phyloP scores from a whole-genome alignment of 2,888 invertebrate genomes.

The Pristionchus mayeri region DNA sequence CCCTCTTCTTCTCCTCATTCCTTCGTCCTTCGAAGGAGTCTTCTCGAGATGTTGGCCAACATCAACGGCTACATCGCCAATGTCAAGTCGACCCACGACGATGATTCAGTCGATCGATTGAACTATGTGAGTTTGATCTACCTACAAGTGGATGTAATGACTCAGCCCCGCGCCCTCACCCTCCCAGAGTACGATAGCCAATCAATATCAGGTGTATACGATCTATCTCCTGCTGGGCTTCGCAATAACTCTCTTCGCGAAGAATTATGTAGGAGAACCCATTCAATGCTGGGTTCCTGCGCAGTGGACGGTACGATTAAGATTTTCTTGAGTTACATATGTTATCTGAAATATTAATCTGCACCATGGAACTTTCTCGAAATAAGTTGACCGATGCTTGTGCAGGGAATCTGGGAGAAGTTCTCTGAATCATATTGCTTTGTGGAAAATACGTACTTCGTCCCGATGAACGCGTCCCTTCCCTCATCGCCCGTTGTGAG shows the following conservation, averaged over 20 bases:
- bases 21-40: neutral
- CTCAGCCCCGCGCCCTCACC: neutral
- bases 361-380: too few species aligned
- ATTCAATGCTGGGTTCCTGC: conserved; percentile 77
- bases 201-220: conserved; percentile 76
- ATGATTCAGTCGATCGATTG: conserved; percentile 78
- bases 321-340: too few species aligned
- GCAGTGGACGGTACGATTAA: conserved; percentile 62
- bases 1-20: neutral
- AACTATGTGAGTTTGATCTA: conserved; percentile 75
- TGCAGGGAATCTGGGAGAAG: conserved; percentile 77
- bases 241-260: conserved; percentile 77
- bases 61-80: conserved; percentile 55
- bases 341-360: too few species aligned
- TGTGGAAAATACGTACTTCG: conserved; percentile 79
- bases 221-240: conserved; percentile 77
- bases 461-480: conserved; percentile 59
- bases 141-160: neutral
- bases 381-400: too few species aligned
- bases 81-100: conserved; percentile 70
- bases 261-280: conserved; percentile 79
- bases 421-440: conserved; percentile 80
- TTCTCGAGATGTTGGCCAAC: conserved; percentile 54
- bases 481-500: conserved; percentile 8
- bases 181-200: neutral